Base-by-base conservation (phyloP, 37 sponge, comb jelly and placozoan species). In the Diacarnus erythraeanus region DNA sequence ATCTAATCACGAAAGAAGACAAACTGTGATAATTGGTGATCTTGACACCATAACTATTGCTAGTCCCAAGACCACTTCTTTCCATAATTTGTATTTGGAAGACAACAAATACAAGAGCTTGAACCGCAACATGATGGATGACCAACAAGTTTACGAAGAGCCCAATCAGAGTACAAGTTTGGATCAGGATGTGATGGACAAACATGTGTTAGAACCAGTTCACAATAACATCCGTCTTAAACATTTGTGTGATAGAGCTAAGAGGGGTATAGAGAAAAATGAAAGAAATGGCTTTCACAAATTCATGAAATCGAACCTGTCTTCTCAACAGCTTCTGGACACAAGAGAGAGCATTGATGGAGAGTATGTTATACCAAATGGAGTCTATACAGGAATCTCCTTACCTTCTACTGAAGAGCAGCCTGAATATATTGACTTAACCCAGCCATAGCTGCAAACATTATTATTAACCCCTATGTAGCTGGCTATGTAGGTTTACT, bases 311-410 rank as follows among this genome's bases (percentile, higher is more conserved):
- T 47, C 51, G 51, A 47, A 47, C 12, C 12, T 47, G 12, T 12
- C 6, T 15, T 6, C 12, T 15, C 51, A 15, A 47, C 51, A 6
- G 6, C 51, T 15, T 15, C 6, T 15, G 12, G 66, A 26, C 17
- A 31, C 34, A 30, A 65, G 66, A 30, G 66, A 31, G 66, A 65
- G 66, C 33, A 30, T 65, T 26, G 66, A 65, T 65, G 66, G 66
- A 30, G 66, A 65, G 34, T 65, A 65, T 65, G 66, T 65, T 26
- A 17, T 31, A 65, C 66, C 66, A 2, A 30, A 65, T 65, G 66
- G 31, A 65, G 34, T 65, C 26, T 4, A 27, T 17, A 17, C 27
- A 27, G 6, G 27, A 59, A 10, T 59, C 3, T 10, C 60, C 27
- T 4, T 27, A 4, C 26, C 60, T 27, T n/a, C 60, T 27, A 27